These are phyloP conservation scores for Carlito syrichta DNA, from an alignment of 2,113 vertebrate species.

Conservation along the genomic window DNA sequence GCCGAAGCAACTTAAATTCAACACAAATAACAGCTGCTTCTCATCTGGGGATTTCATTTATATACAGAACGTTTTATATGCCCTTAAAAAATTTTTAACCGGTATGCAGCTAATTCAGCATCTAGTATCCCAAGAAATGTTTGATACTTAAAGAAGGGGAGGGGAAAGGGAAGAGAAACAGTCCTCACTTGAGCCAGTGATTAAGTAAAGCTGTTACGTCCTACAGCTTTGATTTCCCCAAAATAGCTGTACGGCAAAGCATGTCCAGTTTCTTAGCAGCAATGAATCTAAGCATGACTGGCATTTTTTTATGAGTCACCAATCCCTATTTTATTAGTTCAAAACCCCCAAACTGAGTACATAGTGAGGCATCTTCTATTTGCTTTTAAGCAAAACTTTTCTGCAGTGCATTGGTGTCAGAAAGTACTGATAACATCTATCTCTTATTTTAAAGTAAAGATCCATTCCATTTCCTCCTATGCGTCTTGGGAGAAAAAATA, in stretches of 20 bases:
- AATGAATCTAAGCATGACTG: background rate
- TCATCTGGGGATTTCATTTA: constrained; percentile 52
- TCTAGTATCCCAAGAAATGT: background rate
- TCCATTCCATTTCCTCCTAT: background rate
- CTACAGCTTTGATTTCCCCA: background rate
- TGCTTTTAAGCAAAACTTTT: background rate
- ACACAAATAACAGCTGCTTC: constrained; percentile 67
- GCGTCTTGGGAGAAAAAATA: background rate
- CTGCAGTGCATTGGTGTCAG: background rate
- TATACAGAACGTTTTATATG: background rate
- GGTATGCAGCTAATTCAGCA: background rate
- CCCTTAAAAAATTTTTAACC: background rate
- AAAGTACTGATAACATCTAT: background rate
- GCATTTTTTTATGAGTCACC: background rate
- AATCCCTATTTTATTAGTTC: background rate
- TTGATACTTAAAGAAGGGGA: background rate
- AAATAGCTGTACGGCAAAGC: background rate
- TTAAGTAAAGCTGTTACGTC: background rate
- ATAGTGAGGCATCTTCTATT: background rate
- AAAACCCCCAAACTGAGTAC: background rate
- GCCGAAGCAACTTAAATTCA: constrained; percentile 55
- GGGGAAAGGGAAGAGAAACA: background rate
- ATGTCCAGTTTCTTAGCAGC: background rate
- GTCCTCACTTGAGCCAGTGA: background rate
- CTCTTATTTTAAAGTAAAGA: background rate